Conservation (phyloP, 2,113 vertebrate genomes). For the Redunca redunca region DNA sequence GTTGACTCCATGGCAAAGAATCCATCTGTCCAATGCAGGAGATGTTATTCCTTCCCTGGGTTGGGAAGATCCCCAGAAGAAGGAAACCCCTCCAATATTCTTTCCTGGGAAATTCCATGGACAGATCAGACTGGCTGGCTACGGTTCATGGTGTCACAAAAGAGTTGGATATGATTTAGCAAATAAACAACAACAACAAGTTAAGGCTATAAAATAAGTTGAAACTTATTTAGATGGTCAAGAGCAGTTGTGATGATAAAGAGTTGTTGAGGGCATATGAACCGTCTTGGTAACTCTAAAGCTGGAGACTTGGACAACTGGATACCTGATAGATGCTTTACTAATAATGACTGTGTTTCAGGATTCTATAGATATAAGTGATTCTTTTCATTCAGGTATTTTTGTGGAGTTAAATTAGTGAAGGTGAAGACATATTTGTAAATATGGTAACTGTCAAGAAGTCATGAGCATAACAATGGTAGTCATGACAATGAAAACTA, state of each 20-base stretch:
- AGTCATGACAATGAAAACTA: neutral
- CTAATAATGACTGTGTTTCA: neutral
- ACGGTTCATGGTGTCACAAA: neutral
- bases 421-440: neutral
- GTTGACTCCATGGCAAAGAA: neutral
- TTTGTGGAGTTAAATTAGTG: neutral
- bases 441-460: neutral
- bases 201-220: neutral
- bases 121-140: neutral
- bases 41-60: neutral
- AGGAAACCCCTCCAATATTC: neutral
- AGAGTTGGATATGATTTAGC: neutral
- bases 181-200: neutral
- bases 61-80: neutral
- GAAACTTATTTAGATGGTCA: neutral
- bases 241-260: neutral
- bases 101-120: neutral
- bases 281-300: neutral
- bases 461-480: neutral
- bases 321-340: neutral
- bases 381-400: neutral
- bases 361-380: neutral
- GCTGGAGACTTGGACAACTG: neutral
- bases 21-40: neutral
- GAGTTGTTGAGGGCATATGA: neutral